phyloP scores from a whole-genome alignment of 2,888 invertebrate species.

The Aelia acuminata region DNA sequence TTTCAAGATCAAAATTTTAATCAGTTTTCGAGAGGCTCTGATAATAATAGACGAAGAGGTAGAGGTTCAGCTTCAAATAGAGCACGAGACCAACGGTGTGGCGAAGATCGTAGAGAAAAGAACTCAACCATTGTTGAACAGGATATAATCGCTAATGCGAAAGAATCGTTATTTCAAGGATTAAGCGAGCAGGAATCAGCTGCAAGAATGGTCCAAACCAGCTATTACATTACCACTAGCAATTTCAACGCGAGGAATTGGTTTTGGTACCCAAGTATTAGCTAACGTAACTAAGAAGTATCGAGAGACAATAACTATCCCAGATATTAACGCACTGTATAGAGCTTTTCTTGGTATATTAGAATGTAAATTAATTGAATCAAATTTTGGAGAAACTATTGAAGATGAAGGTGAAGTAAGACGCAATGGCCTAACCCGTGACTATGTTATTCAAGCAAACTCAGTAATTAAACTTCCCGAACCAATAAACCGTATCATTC shows the following conservation, averaged over 20 bases:
- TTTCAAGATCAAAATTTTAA: no score
- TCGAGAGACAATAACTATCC: not conserved
- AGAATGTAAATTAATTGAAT: not conserved
- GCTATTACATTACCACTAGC: not conserved
- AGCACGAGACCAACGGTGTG: not conserved
- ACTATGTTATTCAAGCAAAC: no score
- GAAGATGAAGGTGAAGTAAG: no score
- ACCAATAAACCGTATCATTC: no score
- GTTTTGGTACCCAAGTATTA: not conserved
- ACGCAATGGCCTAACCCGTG: no score
- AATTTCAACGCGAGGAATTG: not conserved
- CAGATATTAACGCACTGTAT: not conserved
- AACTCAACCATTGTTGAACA: not conserved
- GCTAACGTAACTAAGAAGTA: not conserved
- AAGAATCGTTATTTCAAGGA: conserved; percentile 21
- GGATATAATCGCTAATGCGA: not conserved
- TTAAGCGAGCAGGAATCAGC: not conserved
- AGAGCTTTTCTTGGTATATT: not conserved
- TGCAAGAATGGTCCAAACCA: not conserved
- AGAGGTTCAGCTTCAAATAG: conserved; percentile 35
- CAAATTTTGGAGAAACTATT: no score
- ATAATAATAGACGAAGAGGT: no score
- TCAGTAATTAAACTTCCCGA: no score
- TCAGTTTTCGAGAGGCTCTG: no score
- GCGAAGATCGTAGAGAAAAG: not conserved